A percentile compares a stretch with the other conserved stretches of the same genome.
phyloP scores from a whole-genome alignment of 2,888 invertebrate species.

The Biston betularia region DNA sequence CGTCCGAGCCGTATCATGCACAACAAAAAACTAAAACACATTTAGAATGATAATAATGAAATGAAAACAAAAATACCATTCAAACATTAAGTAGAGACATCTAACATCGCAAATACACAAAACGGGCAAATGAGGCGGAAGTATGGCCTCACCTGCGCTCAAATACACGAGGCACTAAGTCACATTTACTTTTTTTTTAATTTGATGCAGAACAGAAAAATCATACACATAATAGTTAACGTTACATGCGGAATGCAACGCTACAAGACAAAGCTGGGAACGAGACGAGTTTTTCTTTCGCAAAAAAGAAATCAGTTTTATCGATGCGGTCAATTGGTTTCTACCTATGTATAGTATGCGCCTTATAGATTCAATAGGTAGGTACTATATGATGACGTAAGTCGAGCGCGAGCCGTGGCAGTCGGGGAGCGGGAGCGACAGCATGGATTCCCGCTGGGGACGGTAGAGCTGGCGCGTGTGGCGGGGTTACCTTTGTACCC shows the following conservation, averaged over 20 bases:
- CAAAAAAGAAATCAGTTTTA: too few species aligned
- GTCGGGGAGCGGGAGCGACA: background rate
- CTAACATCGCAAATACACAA: constrained; percentile 17
- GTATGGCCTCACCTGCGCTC: too few species aligned
- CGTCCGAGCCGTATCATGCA: constrained; percentile 23
- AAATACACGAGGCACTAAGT: background rate
- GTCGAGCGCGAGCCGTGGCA: background rate
- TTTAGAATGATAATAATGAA: constrained; percentile 12
- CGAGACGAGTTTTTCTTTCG: too few species aligned
- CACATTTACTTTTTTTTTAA: too few species aligned
- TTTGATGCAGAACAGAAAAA: background rate
- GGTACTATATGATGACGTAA: too few species aligned
- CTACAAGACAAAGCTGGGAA: too few species aligned
- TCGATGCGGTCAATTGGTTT: too few species aligned
- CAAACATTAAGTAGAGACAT: background rate
- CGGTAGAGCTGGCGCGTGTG: background rate
- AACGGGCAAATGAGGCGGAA: background rate
- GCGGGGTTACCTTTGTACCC: constrained; percentile 88
- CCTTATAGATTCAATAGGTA: too few species aligned
- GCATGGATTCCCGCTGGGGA: background rate
- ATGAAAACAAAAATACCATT: constrained; percentile 16
- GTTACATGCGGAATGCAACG: background rate
- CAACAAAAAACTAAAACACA: constrained; percentile 1
- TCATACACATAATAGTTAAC: background rate
- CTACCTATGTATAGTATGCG: too few species aligned